These are phyloP conservation scores for Alcedo atthis DNA, from an alignment of 2,797 vertebrate genomes.

Conservation along the genomic window DNA sequence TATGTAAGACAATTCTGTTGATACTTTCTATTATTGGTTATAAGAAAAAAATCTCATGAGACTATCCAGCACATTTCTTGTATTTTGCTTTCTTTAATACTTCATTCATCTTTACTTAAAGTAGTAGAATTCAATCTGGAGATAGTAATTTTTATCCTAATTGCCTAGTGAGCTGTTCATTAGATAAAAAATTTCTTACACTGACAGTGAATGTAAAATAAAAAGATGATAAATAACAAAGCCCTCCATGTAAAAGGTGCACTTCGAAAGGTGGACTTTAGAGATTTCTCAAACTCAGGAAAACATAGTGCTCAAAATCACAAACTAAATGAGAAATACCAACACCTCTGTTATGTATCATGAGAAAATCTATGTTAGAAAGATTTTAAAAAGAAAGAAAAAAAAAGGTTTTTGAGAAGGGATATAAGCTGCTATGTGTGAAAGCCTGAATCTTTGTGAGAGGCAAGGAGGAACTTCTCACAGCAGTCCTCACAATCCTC, in stretches of 20 bases:
- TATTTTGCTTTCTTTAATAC: not conserved
- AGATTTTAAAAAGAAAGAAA: not conserved
- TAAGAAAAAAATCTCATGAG: not conserved
- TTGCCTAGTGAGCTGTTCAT: not conserved
- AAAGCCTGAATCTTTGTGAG: not conserved
- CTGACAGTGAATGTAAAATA: not conserved
- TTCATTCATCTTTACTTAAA: not conserved
- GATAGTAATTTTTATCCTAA: not conserved
- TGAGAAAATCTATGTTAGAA: not conserved
- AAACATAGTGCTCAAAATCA: not conserved
- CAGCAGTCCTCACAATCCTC: not conserved
- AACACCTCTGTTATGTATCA: not conserved
- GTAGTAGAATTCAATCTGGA: not conserved
- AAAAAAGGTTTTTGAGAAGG: not conserved
- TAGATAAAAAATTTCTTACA: not conserved
- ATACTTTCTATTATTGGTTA: not conserved
- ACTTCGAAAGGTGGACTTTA: not conserved
- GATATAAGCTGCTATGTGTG: accelerated
- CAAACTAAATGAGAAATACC: not conserved
- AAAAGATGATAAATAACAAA: not conserved
- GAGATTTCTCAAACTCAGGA: too few species aligned
- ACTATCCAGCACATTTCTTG: not conserved
- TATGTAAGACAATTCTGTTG: not conserved
- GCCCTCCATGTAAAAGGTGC: not conserved
- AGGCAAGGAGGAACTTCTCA: not conserved